Evolutionary conservation across 2,797 vertebrate genomes (phyloP), one percentile per base, ranked within the genome.

Genomic region (Sebastes paucispinis): DNA sequence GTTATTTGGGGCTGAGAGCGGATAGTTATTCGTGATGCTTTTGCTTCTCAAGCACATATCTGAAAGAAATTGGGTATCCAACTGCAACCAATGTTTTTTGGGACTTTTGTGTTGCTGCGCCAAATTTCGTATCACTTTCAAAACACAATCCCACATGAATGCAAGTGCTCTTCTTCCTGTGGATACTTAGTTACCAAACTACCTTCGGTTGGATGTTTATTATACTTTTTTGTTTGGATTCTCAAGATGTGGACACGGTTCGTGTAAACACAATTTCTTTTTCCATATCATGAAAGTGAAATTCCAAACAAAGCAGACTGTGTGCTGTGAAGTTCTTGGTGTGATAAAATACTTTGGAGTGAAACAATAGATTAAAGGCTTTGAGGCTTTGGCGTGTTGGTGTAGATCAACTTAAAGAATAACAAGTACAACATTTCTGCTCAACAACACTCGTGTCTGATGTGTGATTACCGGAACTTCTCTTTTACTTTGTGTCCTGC

Each of bases 401-500:
- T 77, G 71, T 69, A 6, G 65, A 43, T 73, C 16, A 66, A 20
- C 8, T 47, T n/a, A 60, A 83, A 76, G 54, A 82, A 64, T 68
- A 52, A 84, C 59, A 32, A 75, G 31, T 72, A 18, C 50, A 77
- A 14, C 0, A 22, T 80, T 62, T 82, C 10, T 34, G 54, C 64
- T 70, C 8, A 63, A 29, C 27, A 29, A 63, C 90, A 25, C 13
- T 65, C 12, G 25, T 50, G 4, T 58, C 13, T n/a, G 16, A 70
- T 57, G 14, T 75, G 27, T 72, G 18, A 75, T 79, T 9, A 70
- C 43, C 22, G 4, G 29, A 60, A 50, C 14, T n/a, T 31, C 9
- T 77, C 63, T 58, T 60, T 62, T 70, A 34, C 36, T 77, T 60
- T 89, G 82, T 73, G 76, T 65, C 90, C 92, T 69, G 59, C 95